Base-by-base conservation (phyloP, 2,888 invertebrate species). In the Trissolcus japonicus region DNA sequence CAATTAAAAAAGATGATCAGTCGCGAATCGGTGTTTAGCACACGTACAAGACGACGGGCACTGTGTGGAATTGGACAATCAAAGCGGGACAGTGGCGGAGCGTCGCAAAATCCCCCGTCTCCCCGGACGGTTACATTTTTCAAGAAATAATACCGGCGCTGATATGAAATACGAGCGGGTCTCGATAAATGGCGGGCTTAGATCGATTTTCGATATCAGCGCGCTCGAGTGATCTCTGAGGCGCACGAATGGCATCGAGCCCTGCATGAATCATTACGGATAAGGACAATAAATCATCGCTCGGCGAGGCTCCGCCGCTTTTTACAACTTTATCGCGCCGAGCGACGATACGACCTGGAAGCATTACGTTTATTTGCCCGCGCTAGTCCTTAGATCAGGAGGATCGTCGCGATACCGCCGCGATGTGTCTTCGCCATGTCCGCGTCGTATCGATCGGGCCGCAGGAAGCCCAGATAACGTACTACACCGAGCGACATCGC, bases 231-330 rank as follows among this genome's bases (percentile, higher is more conserved):
- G 79, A 79, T 79, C 79, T 73, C 61, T 79, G 72, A 79, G 78
- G 74, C 71, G 65, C 76, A 59, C 76, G 63, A 62, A 65, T 51
- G 60, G 68, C 60, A 61, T 73, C 66, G 72, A 62, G 56, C 57
- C 65, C 76, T 69, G 73, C 73, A 79, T 79, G 79, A 79, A 79
- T 79, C 79, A 79, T 67, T 72, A 68, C 72, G 79, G 79, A 79
- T 79, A 79, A 79, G 76, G 79, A 76, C 79, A 76, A 79, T 79
- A 79, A 79, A 79, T 79, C 79, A 79, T 79, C 66, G 79, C 66
- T 61, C 79, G 17, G 46, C 61, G 69, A 63, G 73, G 68, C 59
- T 60, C 57, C 60, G 61, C 61, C 68, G 65, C 73, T 79, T 76
- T 79, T 79, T 79, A 76, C 79, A 76, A 79, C 72, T 79, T 79